phyloP scores from a whole-genome alignment of 2,797 vertebrate species.

The Hyperoplus immaculatus region DNA sequence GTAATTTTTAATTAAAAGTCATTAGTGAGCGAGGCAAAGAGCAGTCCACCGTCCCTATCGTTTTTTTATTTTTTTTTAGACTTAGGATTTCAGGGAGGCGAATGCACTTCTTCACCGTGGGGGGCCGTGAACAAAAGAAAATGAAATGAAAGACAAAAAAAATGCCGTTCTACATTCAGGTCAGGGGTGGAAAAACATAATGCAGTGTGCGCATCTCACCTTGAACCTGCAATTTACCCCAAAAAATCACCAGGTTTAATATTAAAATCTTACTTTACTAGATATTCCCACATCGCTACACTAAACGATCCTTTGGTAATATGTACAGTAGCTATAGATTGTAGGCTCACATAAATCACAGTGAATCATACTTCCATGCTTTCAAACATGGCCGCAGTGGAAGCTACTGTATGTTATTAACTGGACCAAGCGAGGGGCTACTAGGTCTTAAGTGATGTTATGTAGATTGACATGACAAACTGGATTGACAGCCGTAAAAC shows the following conservation, averaged over 20 bases:
- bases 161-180: conserved; percentile 59
- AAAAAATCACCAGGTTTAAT: conserved; percentile 32
- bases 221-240: conserved; percentile 48
- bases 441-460: conserved; percentile 55
- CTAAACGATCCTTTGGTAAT: background rate
- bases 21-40: conserved; percentile 61
- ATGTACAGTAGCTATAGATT: background rate
- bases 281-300: background rate
- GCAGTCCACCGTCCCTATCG: conserved; percentile 35
- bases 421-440: background rate
- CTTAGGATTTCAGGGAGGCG: background rate
- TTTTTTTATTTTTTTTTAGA: conserved; percentile 21
- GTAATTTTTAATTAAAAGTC: conserved; percentile 83
- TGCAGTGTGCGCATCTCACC: conserved; percentile 42
- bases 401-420: background rate
- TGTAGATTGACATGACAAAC: conserved; percentile 55
- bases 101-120: conserved; percentile 43
- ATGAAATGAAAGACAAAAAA: background rate
- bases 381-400: background rate
- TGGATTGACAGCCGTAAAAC: conserved; percentile 51
- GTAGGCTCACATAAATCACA: background rate
- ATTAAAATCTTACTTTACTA: background rate
- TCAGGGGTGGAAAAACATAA: conserved; percentile 22
- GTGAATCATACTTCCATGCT: background rate
- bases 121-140: conserved; percentile 51